A percentile compares a stretch with the other conserved stretches of the same genome.
These are phyloP conservation scores for Coptodon bakossiorum DNA, from an alignment of 2,113 vertebrate species.

Conservation along the genomic window DNA sequence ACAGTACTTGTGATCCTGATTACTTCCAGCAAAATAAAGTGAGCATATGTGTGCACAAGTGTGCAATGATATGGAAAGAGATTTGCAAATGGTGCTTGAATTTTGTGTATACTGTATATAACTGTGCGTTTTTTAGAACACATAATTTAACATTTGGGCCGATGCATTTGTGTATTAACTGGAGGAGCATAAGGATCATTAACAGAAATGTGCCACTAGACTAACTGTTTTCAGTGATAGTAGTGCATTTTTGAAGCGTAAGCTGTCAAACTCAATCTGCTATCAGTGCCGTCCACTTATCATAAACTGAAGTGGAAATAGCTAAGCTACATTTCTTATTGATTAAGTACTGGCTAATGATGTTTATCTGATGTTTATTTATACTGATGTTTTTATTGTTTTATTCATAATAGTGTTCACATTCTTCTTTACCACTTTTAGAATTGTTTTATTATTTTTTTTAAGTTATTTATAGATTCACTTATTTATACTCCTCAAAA, in stretches of 20 bases:
- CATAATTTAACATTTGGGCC: neutral
- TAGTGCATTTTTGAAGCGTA: neutral
- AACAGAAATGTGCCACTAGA: neutral
- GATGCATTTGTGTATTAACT: neutral
- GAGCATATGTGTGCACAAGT: neutral
- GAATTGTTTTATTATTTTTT: neutral
- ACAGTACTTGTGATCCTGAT: neutral
- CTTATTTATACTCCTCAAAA: neutral
- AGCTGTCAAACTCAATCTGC: neutral
- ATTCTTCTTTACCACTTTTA: neutral
- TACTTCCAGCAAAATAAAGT: neutral
- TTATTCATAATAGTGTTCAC: neutral
- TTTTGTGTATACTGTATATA: neutral
- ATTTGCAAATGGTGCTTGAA: neutral
- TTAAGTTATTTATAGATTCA: neutral
- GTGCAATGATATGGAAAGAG: neutral
- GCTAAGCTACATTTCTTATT: neutral
- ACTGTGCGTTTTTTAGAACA: rapidly evolving
- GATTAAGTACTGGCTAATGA: neutral
- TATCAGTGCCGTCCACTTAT: neutral
- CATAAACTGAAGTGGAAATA: neutral
- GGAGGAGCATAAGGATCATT: neutral
- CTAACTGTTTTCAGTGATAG: neutral
- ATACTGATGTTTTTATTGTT: neutral
- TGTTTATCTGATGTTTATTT: neutral